Base-by-base conservation (phyloP, 23 tunicate genomes). In the Styela clava region DNA sequence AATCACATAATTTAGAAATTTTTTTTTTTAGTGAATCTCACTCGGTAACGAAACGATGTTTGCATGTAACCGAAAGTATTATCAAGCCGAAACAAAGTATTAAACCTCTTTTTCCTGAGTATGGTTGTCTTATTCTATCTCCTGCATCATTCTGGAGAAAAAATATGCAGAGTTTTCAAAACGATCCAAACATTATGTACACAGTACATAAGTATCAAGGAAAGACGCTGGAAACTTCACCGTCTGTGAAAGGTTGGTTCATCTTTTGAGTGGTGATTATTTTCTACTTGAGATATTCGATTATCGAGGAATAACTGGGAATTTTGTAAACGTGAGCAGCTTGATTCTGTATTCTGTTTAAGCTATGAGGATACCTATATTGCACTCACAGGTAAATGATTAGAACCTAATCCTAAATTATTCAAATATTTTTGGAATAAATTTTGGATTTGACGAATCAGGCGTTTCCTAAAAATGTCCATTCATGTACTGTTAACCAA, bases 61-160 rank as follows among this genome's bases (percentile, higher is more conserved):
- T 73, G 9, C 92, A 79, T 63, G 74, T 92, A 2, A 29, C 86
- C 2, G 74, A 82, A 5, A 83, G 84, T 28, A 85, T 78, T 1
- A 83, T 86, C 21, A 87, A 92, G 51, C 35, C 69, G 23, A 87
- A 83, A 28, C 78, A 83, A 33, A 74, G 26, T 20, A 44, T 87
- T 28, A 92, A 87, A 69, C 81, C 68, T 24, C 24, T 92, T 52
- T 92, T 92, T 83, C 97, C 97, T 30, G 83, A 87, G 34, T 61
- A 92, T 74, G 92, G 87, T 2, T 92, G 97, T 69, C 69, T 92
- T 23, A 16, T 92, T 16, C 19, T 92, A 22, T 87, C 97, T 9
- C 97, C 91, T 25, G 97, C 97, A 22, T 79, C 74, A 25, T 92
- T 87, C 35, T 92, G 97, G 97, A 83, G 65, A 23, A 82, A 82